Evolutionary conservation across 2,797 vertebrate species (phyloP).

Genomic region (Pogoniulus pusillus): DNA sequence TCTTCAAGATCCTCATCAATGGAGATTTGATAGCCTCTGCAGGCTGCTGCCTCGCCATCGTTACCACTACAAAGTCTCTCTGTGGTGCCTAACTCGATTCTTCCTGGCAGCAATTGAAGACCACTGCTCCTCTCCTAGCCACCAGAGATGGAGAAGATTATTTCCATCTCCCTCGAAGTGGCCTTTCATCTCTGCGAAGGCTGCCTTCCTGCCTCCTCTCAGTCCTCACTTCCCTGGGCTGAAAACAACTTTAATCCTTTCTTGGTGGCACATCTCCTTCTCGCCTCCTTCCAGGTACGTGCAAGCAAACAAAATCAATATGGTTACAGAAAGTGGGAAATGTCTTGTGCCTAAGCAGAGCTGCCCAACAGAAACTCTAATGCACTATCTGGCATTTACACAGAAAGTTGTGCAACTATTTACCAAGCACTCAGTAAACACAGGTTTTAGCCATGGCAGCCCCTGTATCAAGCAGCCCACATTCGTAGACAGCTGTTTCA

Average conservation of each 20-base stretch:
- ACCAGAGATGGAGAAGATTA: constrained; percentile 14
- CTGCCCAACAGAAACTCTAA: neutral
- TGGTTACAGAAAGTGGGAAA: neutral
- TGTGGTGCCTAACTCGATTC: neutral
- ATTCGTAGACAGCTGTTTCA: neutral
- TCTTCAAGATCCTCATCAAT: constrained; percentile 30
- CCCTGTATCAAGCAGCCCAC: neutral
- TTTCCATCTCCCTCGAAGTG: neutral
- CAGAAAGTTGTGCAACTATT: constrained; percentile 18
- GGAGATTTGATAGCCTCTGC: constrained; percentile 9
- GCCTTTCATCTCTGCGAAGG: constrained; percentile 17
- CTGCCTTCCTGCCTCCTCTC: neutral
- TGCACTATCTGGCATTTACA: constrained; percentile 23
- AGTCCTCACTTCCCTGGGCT: neutral
- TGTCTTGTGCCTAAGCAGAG: neutral
- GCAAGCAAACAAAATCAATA: neutral
- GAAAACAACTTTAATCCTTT: neutral
- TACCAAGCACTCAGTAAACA: neutral
- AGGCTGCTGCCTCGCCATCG: constrained; percentile 16
- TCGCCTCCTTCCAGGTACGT: rapidly evolving
- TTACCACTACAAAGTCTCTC: constrained; percentile 55
- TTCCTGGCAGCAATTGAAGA: neutral
- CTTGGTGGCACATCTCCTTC: neutral
- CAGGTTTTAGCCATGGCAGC: neutral
- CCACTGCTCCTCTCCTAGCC: neutral